Percentiles rank a stretch among this genome's conserved stretches.
Conservation (phyloP, 2,888 invertebrate genomes). For the Drosophila nigricruria region DNA sequence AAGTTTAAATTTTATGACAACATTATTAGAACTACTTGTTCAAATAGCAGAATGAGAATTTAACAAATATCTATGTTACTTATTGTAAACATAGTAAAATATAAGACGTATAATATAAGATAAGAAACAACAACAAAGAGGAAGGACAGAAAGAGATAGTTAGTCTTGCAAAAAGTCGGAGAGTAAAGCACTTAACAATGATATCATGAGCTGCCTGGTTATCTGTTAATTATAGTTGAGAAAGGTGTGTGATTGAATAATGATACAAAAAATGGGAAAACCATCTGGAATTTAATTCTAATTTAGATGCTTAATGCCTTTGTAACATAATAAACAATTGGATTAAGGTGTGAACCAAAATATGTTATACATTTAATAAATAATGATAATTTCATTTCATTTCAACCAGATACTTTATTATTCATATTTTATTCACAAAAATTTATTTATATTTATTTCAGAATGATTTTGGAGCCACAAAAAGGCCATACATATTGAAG, state of each 20-base stretch:
- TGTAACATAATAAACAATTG: too few species aligned
- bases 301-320: background rate
- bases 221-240: background rate
- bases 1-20: too few species aligned
- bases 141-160: too few species aligned
- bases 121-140: too few species aligned
- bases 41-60: too few species aligned
- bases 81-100: too few species aligned
- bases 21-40: too few species aligned
- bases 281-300: background rate
- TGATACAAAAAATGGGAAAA: too few species aligned
- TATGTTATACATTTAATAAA: background rate
- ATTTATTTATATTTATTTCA: constrained; percentile 14
- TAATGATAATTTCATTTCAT: background rate
- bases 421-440: background rate
- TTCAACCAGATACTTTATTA: background rate
- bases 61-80: too few species aligned
- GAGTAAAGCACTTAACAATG: background rate
- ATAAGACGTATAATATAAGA: too few species aligned
- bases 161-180: too few species aligned
- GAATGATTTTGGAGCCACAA: constrained; percentile 1
- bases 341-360: background rate
- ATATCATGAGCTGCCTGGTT: background rate
- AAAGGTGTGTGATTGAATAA: background rate
- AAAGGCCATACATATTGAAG: background rate